Percentiles rank a stretch among this genome's conserved stretches.
These are phyloP conservation scores for Sitophilus oryzae DNA, from an alignment of 1,140 invertebrate species.

Conservation along the genomic window DNA sequence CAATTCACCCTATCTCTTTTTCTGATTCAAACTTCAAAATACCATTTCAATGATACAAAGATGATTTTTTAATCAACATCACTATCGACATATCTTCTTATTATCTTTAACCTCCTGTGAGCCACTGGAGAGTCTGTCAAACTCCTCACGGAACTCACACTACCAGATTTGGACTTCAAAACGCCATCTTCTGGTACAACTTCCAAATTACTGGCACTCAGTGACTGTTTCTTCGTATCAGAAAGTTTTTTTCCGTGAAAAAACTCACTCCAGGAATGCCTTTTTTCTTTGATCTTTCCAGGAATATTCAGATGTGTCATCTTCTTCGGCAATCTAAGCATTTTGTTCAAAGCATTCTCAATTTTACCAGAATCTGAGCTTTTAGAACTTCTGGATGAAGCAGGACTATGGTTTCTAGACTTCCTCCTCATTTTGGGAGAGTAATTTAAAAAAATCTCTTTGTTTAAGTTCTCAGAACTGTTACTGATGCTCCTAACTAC, in stretches of 20 bases:
- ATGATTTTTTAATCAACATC: conserved; percentile 24
- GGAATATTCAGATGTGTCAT: conserved; percentile 20
- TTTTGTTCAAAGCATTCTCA: conserved; percentile 23
- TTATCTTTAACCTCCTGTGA: conserved; percentile 31
- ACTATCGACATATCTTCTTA: conserved; percentile 32
- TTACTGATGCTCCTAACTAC: conserved; percentile 32
- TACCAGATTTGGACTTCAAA: conserved; percentile 10
- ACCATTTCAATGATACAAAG: conserved; percentile 9
- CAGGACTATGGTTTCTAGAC: conserved; percentile 16
- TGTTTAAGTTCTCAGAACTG: conserved; percentile 22
- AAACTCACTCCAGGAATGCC: conserved; percentile 26
- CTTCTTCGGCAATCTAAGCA: conserved; percentile 31
- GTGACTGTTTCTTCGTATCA: conserved; percentile 27
- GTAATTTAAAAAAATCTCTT: conserved; percentile 32
- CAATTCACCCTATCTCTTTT: too few relatives aligned
- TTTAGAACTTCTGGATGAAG: conserved; percentile 8
- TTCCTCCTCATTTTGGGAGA: conserved; percentile 36
- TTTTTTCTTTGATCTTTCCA: conserved; percentile 19
- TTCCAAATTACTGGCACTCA: conserved; percentile 25
- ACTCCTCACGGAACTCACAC: conserved; percentile 25
- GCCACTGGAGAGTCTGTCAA: conserved; percentile 29
- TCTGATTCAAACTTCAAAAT: conserved; percentile 12
- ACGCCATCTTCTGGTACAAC: conserved; percentile 5
- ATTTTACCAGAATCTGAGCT: conserved; percentile 5
- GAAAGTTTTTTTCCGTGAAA: conserved; percentile 10